Conservation (phyloP, 2,888 invertebrate genomes). For the Leptinotarsa rubiginosa region DNA sequence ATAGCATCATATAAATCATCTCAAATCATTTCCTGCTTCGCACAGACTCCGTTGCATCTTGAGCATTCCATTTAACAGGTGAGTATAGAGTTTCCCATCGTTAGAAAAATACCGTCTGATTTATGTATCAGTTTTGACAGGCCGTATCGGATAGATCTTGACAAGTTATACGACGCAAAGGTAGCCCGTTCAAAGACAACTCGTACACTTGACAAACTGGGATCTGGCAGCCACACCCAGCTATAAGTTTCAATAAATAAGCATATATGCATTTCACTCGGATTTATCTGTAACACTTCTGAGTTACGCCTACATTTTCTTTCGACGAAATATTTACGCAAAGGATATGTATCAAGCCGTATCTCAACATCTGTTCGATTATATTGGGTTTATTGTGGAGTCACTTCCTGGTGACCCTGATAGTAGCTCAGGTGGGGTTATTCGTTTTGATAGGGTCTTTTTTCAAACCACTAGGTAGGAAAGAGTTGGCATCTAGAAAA, state of each 20-base stretch:
- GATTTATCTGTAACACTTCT: constrained; percentile 48
- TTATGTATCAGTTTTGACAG: constrained; percentile 45
- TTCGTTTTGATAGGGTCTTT: not conserved
- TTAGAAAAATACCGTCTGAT: constrained; percentile 39
- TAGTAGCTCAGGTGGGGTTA: not conserved
- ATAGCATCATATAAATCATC: constrained; percentile 23
- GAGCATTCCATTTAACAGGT: constrained; percentile 38
- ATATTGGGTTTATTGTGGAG: constrained; percentile 33
- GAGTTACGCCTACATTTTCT: constrained; percentile 46
- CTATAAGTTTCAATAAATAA: constrained; percentile 48
- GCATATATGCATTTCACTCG: constrained; percentile 47
- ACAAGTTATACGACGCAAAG: constrained; percentile 42
- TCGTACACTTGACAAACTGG: constrained; percentile 50
- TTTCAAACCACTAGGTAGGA: no score
- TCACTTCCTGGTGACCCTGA: constrained; percentile 30
- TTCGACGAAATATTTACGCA: constrained; percentile 43
- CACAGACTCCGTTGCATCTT: constrained; percentile 27
- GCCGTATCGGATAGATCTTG: constrained; percentile 44
- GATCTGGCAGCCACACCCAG: constrained; percentile 50
- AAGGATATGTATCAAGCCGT: constrained; percentile 35
- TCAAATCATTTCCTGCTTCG: constrained; percentile 26
- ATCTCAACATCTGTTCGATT: constrained; percentile 40
- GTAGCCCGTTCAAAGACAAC: constrained; percentile 44
- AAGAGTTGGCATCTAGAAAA: no score
- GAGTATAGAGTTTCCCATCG: constrained; percentile 43